phyloP scores from a whole-genome alignment of 1,140 invertebrate species.

The Hypothenemus hampei region DNA sequence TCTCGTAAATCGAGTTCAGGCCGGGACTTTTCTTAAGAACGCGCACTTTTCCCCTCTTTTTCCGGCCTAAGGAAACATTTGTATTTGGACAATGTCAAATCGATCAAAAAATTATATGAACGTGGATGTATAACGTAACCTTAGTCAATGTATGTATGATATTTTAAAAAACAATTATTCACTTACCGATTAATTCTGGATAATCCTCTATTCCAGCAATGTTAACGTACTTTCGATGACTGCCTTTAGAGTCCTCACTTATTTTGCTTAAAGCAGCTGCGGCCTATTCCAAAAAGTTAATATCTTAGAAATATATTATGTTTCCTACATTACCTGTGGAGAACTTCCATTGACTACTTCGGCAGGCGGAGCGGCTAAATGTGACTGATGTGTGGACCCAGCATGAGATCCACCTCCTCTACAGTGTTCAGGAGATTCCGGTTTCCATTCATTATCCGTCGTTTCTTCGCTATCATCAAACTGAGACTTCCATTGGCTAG shows the following conservation, averaged over 20 bases:
- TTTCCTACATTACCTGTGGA: not conserved
- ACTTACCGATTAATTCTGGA: conserved; percentile 53
- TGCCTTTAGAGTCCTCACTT: conserved; percentile 53
- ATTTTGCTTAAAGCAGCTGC: conserved; percentile 47
- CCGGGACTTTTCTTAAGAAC: conserved; percentile 9
- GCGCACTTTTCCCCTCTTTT: conserved; percentile 8
- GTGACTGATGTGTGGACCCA: conserved; percentile 14
- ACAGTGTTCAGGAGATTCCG: conserved; percentile 69
- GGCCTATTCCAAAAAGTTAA: conserved; percentile 5
- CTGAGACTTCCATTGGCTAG: conserved; percentile 90
- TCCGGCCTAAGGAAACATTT: conserved; percentile 3
- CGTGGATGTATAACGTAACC: too few relatives aligned
- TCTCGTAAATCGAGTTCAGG: conserved; percentile 20
- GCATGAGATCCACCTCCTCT: conserved; percentile 15
- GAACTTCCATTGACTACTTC: not conserved
- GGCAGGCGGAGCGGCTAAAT: conserved; percentile 1
- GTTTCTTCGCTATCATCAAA: conserved; percentile 90
- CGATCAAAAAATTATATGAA: too few relatives aligned
- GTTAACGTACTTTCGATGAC: conserved; percentile 55
- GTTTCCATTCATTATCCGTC: conserved; percentile 89
- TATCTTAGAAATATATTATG: not conserved
- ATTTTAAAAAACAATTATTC: conserved; percentile 5
- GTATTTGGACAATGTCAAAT: too few relatives aligned
- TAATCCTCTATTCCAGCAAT: conserved; percentile 65
- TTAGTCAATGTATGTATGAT: too few relatives aligned